A percentile compares a stretch with the other conserved stretches of the same genome.
Evolutionary conservation across 2,113 vertebrate genomes (phyloP).

Genomic region (Rhinoptilus africanus): DNA sequence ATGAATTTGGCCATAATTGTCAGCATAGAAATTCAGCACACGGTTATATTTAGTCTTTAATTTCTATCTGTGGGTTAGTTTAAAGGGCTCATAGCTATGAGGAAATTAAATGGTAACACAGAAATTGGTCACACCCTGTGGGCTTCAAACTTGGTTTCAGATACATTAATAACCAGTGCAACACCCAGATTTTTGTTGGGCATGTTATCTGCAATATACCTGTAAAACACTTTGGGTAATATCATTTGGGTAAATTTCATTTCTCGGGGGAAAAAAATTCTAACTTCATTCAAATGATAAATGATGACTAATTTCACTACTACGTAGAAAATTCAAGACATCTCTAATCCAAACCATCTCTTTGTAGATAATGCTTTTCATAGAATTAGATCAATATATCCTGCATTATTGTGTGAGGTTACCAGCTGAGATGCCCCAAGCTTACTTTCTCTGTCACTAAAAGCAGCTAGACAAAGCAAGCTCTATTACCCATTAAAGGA

Average conservation of each 20-base stretch:
- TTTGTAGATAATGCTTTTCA: neutral
- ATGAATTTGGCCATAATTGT: neutral
- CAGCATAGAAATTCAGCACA: neutral
- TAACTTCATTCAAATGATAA: neutral
- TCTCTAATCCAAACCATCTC: neutral
- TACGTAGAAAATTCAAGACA: neutral
- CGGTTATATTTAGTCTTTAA: neutral
- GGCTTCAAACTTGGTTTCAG: neutral
- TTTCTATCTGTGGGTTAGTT: neutral
- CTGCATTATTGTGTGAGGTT: neutral
- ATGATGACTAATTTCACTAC: neutral
- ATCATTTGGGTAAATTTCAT: neutral
- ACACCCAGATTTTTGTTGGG: neutral
- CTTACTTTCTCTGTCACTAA: neutral
- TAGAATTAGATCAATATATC: neutral
- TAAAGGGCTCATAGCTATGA: neutral
- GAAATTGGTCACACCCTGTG: neutral
- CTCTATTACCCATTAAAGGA: neutral
- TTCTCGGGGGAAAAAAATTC: neutral
- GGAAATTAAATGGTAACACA: neutral
- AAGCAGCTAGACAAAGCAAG: neutral
- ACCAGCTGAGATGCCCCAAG: neutral
- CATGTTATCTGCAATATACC: fast-evolving
- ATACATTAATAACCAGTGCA: neutral
- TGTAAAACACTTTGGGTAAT: neutral